phyloP scores from a whole-genome alignment of 2,797 vertebrate genomes.

The Astyanax mexicanus region DNA sequence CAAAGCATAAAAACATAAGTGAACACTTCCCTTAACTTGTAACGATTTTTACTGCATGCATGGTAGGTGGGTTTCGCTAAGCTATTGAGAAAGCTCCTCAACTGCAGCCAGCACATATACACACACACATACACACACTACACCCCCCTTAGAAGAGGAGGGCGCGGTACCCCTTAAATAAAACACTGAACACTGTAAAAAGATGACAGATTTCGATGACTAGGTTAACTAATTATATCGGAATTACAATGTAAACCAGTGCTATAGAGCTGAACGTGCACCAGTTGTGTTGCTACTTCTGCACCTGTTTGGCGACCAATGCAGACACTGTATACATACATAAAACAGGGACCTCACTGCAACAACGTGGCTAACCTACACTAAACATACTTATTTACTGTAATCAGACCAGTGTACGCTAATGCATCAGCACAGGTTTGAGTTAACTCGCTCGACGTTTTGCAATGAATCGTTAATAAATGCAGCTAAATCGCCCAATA shows the following conservation, averaged over 20 bases:
- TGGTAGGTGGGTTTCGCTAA: background rate
- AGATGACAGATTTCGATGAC: no score
- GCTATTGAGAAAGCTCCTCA: background rate
- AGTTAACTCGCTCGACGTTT: background rate
- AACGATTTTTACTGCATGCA: background rate
- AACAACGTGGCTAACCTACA: no score
- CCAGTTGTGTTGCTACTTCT: background rate
- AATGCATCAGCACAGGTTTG: background rate
- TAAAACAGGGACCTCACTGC: background rate
- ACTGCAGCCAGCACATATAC: no score
- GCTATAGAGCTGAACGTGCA: background rate
- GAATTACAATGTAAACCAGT: no score
- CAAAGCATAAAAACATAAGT: background rate
- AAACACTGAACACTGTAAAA: background rate
- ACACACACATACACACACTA: no score
- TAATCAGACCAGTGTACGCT: no score
- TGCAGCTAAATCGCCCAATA: background rate
- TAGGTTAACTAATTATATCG: background rate
- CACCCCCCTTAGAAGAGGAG: background rate
- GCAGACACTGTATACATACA: no score
- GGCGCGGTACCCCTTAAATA: background rate
- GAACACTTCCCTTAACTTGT: background rate
- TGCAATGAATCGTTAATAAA: slow-evolving; percentile 3
- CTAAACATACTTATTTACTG: background rate
- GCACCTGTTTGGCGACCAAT: background rate